A percentile compares a stretch with the other conserved stretches of the same genome.
Conservation (phyloP, 2,888 invertebrate genomes). For the Linnaemya tessellans region DNA sequence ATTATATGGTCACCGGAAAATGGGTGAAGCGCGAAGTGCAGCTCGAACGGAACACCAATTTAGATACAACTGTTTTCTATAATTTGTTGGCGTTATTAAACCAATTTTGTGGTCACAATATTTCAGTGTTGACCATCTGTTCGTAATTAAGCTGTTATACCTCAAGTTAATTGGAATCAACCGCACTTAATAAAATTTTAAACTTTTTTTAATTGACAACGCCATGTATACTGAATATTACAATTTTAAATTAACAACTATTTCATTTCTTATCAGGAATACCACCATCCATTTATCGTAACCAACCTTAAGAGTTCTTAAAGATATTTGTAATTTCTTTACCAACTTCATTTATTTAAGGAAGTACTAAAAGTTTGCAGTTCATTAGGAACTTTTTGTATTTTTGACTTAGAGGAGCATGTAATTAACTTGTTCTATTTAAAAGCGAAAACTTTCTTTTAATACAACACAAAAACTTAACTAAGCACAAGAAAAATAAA, state of each 20-base stretch:
- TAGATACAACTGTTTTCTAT: too few relatives aligned
- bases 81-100: too few relatives aligned
- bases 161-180: background rate
- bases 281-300: constrained; percentile 18
- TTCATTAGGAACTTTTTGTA: constrained; percentile 62
- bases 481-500: constrained; percentile 58
- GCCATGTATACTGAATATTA: constrained; percentile 12
- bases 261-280: constrained; percentile 37
- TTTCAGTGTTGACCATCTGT: background rate
- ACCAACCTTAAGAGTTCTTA: constrained; percentile 48
- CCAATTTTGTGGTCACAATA: too few relatives aligned
- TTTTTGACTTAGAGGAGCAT: constrained; percentile 61
- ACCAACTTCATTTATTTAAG: constrained; percentile 63
- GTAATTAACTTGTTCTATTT: constrained; percentile 66
- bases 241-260: constrained; percentile 25
- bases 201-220: constrained; percentile 7
- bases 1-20: too few relatives aligned
- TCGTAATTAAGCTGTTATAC: background rate
- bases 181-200: background rate
- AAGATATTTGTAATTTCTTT: constrained; percentile 50
- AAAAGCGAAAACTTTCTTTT: constrained; percentile 42
- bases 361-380: constrained; percentile 59
- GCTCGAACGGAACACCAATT: too few relatives aligned
- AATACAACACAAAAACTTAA: constrained; percentile 49
- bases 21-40: too few relatives aligned